Evolutionary conservation across 2,888 invertebrate genomes (phyloP), one percentile per base, ranked within the genome.

Genomic region (Harpagoxenus sublaevis): DNA sequence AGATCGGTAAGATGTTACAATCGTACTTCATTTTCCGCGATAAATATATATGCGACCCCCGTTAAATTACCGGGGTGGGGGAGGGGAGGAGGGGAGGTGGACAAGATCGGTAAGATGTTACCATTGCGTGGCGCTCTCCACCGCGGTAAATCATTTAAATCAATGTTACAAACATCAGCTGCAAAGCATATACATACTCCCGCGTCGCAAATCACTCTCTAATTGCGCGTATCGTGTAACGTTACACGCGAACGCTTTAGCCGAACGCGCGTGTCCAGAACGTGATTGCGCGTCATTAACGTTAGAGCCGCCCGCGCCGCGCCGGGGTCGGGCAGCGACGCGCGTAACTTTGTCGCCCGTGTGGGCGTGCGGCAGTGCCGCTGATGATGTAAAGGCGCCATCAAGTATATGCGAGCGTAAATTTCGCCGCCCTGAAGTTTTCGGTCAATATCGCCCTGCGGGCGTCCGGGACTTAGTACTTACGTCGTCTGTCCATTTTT

Each of bases 371-470:
- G 63, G 28, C 28, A 45, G 4, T 5, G 28, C 45, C 73, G 65
- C 31, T 55, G 82, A 57, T 55, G 81, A 84, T 75, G 77, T 73
- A 81, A 66, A 74, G 79, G 68, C 73, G 63, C 53, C 66, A 78
- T 88, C 87, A 81, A 88, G 83, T 86, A 68, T 85, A 65, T 23
- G 84, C 75, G 57, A 39, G 65, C 85, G 77, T 89, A 85, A 89
- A 89, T 89, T 89, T 83, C 75, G 62, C 57, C 65, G 73, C n/a
- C 3, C 79, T 81, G 45, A 89, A 89, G 84, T 87, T 89, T 65
- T 57, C 84, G 86, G 62, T 88, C 84, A 88, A 89, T 89, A 92
- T 93, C 91, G 91, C 89, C 87, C 86, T 23, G 87, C 85, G 88
- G 91, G 91, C 73, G 79, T 45, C 60, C 73, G 60, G 79, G 23